A percentile compares a stretch with the other conserved stretches of the same genome.
Evolutionary conservation across 2,797 vertebrate genomes (phyloP).

Genomic region (Poeciliopsis turneri): DNA sequence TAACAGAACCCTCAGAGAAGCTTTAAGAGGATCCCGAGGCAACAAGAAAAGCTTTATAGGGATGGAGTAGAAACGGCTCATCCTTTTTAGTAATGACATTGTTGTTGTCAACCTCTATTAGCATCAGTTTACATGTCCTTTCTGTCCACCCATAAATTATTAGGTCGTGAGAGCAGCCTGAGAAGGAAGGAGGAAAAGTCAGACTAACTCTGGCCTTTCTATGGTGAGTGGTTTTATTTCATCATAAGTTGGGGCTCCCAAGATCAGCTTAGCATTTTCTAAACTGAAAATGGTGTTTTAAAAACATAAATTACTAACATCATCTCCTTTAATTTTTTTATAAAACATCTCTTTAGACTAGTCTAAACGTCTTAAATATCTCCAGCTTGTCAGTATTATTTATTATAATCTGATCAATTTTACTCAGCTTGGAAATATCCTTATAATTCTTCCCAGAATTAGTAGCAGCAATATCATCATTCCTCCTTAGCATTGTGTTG

Average conservation of each 20-base stretch:
- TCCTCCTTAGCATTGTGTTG: neutral
- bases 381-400: neutral
- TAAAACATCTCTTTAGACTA: neutral
- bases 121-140: conserved; percentile 34
- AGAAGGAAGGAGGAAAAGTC: conserved; percentile 27
- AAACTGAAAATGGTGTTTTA: neutral
- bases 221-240: conserved; percentile 19
- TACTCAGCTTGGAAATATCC: neutral
- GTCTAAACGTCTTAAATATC: neutral
- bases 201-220: conserved; percentile 33
- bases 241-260: conserved; percentile 1
- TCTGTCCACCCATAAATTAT: conserved; percentile 42
- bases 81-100: conserved; percentile 42
- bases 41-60: conserved; percentile 36
- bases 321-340: neutral
- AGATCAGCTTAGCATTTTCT: conserved; percentile 4
- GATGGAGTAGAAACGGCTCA: conserved; percentile 21
- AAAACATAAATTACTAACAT: neutral
- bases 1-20: conserved; percentile 32
- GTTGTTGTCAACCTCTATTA: conserved; percentile 35
- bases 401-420: neutral
- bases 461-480: neutral
- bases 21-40: conserved; percentile 40
- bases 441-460: neutral
- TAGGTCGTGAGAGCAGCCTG: conserved; percentile 28